A percentile compares a stretch with the other conserved stretches of the same genome.
Conservation (phyloP, 2,888 invertebrate species). For the Mylabris sibirica region DNA sequence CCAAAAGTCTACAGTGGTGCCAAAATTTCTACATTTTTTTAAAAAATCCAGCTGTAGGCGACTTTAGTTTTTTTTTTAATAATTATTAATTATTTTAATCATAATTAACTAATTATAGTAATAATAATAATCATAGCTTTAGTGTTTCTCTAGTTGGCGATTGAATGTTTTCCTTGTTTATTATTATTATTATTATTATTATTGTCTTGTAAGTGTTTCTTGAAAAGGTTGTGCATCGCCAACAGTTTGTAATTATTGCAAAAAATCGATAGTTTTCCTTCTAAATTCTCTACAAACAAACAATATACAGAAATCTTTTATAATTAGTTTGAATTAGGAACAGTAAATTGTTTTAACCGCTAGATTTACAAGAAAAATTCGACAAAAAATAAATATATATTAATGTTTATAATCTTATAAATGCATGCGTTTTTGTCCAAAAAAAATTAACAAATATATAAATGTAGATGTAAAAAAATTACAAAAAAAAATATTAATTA, state of each 20-base stretch:
- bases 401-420: constrained; percentile 48
- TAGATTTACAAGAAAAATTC: constrained; percentile 34
- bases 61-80: constrained; percentile 38
- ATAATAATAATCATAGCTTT: constrained; percentile 29
- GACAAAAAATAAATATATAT: constrained; percentile 37
- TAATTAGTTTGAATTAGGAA: constrained; percentile 41
- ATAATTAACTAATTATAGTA: constrained; percentile 48
- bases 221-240: constrained; percentile 57
- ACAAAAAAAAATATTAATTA: constrained; percentile 27
- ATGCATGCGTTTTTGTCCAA: constrained; percentile 33
- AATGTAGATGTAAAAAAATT: constrained; percentile 44
- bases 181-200: too few species aligned
- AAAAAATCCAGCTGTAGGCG: constrained; percentile 49
- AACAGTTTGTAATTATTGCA: constrained; percentile 31
- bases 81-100: constrained; percentile 47
- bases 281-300: constrained; percentile 32
- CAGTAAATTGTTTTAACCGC: constrained; percentile 42
- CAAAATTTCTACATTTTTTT: constrained; percentile 42
- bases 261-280: neutral
- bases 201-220: constrained; percentile 49
- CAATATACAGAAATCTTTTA: constrained; percentile 22
- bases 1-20: constrained; percentile 53
- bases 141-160: constrained; percentile 51
- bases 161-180: constrained; percentile 49
- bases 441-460: constrained; percentile 26